Percentiles rank a stretch among this genome's conserved stretches.
phyloP scores from a whole-genome alignment of 2,113 vertebrate genomes.

The Esox niger region DNA sequence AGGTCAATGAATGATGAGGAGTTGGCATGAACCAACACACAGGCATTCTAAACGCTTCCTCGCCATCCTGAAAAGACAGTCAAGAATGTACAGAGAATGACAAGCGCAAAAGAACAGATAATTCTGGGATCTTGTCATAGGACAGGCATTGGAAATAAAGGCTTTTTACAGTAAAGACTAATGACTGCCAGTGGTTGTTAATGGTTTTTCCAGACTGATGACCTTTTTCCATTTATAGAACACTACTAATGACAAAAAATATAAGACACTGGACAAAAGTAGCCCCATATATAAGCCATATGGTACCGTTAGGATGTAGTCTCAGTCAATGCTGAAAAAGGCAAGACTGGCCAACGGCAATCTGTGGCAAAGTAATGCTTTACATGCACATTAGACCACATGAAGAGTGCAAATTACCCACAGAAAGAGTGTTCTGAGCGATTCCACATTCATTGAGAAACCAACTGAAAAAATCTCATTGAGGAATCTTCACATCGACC shows the following conservation, averaged over 20 bases:
- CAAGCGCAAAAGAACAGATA: slow-evolving; percentile 4
- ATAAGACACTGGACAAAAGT: too few species aligned
- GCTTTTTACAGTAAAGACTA: slow-evolving; percentile 25
- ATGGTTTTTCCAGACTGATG: too few species aligned
- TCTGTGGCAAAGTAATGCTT: not conserved
- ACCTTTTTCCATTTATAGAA: too few species aligned
- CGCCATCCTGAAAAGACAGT: slow-evolving; percentile 20
- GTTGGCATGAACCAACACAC: too few species aligned
- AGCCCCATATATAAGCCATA: too few species aligned
- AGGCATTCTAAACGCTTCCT: not conserved
- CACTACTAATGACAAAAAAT: too few species aligned
- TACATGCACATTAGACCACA: slow-evolving; percentile 18
- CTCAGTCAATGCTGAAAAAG: too few species aligned
- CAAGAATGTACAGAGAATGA: slow-evolving; percentile 15
- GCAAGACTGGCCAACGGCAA: too few species aligned
- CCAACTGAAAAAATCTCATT: not conserved
- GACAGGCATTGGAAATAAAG: slow-evolving; percentile 29
- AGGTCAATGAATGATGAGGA: not conserved
- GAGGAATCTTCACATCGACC: slow-evolving; percentile 4
- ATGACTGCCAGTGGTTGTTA: too few species aligned
- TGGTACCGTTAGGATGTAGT: too few species aligned
- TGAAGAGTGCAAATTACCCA: slow-evolving; percentile 8
- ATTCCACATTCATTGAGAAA: not conserved
- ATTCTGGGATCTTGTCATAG: slow-evolving; percentile 12
- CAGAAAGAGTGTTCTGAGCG: not conserved